Conservation (phyloP, 2,113 vertebrate species). For the Electrona antarctica region DNA sequence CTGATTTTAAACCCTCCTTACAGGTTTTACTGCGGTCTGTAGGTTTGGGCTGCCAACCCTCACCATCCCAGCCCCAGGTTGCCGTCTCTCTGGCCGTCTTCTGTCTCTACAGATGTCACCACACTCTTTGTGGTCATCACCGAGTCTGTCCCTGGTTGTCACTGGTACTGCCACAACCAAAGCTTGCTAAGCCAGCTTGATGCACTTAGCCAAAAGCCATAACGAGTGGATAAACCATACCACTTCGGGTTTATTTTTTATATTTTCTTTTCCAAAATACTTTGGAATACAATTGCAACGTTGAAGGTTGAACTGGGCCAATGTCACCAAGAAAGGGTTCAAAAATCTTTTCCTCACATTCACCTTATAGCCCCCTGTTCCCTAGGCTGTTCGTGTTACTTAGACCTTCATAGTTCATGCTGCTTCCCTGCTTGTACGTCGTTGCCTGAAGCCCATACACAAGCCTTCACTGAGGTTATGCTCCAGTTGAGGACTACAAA, state of each 20-base stretch:
- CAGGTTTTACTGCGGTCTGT: too few relatives aligned
- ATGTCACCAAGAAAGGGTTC: slow-evolving; percentile 15
- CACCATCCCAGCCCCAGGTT: too few relatives aligned
- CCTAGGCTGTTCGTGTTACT: slow-evolving; percentile 13
- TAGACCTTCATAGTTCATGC: slow-evolving; percentile 8
- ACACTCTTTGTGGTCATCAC: too few relatives aligned
- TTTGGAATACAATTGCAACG: slow-evolving; percentile 45
- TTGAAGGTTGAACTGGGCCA: slow-evolving; percentile 18
- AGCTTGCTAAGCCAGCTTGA: slow-evolving; percentile 36
- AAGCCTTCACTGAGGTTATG: slow-evolving; percentile 12
- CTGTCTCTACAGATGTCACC: too few relatives aligned
- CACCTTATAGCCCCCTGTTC: background rate
- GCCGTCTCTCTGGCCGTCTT: too few relatives aligned
- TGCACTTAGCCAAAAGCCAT: slow-evolving; percentile 32
- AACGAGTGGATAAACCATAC: slow-evolving; percentile 28
- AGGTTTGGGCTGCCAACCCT: too few relatives aligned
- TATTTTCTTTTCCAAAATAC: slow-evolving; percentile 44
- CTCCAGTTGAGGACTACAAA: background rate
- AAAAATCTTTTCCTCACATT: background rate
- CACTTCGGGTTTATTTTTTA: slow-evolving; percentile 12
- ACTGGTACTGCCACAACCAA: background rate
- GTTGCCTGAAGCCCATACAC: slow-evolving; percentile 7
- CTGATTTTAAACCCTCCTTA: too few relatives aligned
- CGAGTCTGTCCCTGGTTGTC: too few relatives aligned
- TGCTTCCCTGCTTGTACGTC: slow-evolving; percentile 7